These are phyloP conservation scores for Muntiacus reevesi DNA, from an alignment of 2,113 vertebrate species.

Conservation along the genomic window DNA sequence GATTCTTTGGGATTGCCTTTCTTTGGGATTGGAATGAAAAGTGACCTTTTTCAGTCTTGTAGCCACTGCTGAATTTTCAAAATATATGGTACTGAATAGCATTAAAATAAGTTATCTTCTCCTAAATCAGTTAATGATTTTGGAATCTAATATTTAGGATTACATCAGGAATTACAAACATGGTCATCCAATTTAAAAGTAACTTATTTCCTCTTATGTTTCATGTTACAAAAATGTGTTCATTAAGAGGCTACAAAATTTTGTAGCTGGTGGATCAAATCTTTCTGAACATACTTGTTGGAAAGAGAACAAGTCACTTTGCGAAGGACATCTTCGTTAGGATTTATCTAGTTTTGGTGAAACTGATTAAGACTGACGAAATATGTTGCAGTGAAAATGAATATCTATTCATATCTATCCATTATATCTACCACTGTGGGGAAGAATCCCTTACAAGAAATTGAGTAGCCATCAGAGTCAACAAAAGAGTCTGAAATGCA, in stretches of 20 bases:
- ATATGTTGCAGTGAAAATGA: not conserved
- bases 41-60: not conserved
- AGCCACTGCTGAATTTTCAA: not conserved
- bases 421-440: not conserved
- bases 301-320: not conserved
- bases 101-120: not conserved
- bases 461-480: not conserved
- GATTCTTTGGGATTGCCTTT: not conserved
- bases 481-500: not conserved
- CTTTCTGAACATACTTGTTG: not conserved
- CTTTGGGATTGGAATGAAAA: not conserved
- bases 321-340: not conserved
- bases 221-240: not conserved
- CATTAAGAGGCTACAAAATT: not conserved
- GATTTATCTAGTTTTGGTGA: not conserved
- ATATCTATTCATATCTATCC: not conserved
- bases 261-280: not conserved
- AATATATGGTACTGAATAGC: not conserved
- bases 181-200: not conserved
- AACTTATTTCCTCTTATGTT: not conserved
- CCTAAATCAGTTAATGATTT: not conserved
- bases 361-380: not conserved
- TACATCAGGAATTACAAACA: constrained; percentile 7
- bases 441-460: not conserved
- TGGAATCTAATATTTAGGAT: not conserved